phyloP scores from a whole-genome alignment of 2,888 invertebrate genomes.

The Temnothorax rugatulus region DNA sequence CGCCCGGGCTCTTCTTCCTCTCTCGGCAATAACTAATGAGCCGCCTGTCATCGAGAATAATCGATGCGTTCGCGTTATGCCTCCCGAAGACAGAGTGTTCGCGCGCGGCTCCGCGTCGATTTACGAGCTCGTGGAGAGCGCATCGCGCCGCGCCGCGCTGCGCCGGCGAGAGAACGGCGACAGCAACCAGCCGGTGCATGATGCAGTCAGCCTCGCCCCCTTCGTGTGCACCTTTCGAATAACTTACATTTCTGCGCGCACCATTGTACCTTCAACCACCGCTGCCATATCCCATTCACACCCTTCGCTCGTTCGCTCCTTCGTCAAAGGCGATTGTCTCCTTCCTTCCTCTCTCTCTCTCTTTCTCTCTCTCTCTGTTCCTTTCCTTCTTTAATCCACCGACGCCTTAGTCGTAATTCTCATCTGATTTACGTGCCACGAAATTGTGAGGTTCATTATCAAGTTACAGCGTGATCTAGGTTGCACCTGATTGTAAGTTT shows the following conservation, averaged over 20 bases:
- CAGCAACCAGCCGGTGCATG: constrained; percentile 18
- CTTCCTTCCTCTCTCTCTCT: neutral
- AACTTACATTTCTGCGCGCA: constrained; percentile 66
- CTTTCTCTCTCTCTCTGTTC: neutral
- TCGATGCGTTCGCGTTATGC: constrained; percentile 58
- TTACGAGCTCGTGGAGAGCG: constrained; percentile 63
- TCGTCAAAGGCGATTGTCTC: constrained; percentile 11
- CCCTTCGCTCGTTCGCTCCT: neutral
- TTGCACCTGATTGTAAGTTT: constrained; percentile 19
- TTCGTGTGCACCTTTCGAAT: constrained; percentile 59
- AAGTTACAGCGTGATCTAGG: neutral
- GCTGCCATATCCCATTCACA: constrained; percentile 16
- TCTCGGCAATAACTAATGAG: constrained; percentile 53
- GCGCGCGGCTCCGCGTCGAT: constrained; percentile 67
- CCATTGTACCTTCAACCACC: constrained; percentile 17
- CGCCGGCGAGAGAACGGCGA: constrained; percentile 28
- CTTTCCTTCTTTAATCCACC: constrained; percentile 2
- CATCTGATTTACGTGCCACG: constrained; percentile 33
- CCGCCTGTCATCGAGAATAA: constrained; percentile 57
- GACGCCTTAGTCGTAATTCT: constrained; percentile 26
- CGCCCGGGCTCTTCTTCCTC: constrained; percentile 41
- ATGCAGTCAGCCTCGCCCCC: constrained; percentile 24
- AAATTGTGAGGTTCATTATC: constrained; percentile 31
- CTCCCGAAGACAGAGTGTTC: constrained; percentile 38
- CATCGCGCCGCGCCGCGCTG: neutral